phyloP scores from a whole-genome alignment of 2,113 vertebrate genomes.

The Elachura formosa region DNA sequence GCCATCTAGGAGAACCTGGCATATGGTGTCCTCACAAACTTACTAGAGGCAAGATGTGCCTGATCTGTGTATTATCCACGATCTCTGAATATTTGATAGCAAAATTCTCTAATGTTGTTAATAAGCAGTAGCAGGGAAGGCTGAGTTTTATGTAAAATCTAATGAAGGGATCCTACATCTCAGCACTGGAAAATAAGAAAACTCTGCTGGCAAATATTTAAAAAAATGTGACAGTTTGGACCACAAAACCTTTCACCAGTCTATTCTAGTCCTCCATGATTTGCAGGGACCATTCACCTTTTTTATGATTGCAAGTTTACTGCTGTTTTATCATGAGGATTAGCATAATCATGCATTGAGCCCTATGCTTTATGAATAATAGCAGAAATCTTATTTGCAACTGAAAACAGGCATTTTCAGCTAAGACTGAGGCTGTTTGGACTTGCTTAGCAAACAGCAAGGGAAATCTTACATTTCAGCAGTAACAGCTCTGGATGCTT shows the following conservation, averaged over 20 bases:
- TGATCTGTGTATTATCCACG: background rate
- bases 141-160: background rate
- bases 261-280: background rate
- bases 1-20: background rate
- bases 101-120: background rate
- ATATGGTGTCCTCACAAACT: background rate
- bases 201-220: background rate
- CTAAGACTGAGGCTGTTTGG: background rate
- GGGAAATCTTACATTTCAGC: background rate
- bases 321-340: background rate
- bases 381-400: background rate
- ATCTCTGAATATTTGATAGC: background rate
- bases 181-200: background rate
- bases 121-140: background rate
- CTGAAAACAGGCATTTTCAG: background rate
- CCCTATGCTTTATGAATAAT: background rate
- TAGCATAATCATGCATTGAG: background rate
- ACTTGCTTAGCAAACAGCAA: background rate
- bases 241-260: background rate
- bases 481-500: background rate
- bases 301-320: background rate
- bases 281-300: background rate
- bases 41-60: background rate
- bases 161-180: background rate
- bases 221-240: background rate